These are phyloP conservation scores for Meloidogyne hapla DNA, from an alignment of 1,140 invertebrate genomes.

Conservation along the genomic window DNA sequence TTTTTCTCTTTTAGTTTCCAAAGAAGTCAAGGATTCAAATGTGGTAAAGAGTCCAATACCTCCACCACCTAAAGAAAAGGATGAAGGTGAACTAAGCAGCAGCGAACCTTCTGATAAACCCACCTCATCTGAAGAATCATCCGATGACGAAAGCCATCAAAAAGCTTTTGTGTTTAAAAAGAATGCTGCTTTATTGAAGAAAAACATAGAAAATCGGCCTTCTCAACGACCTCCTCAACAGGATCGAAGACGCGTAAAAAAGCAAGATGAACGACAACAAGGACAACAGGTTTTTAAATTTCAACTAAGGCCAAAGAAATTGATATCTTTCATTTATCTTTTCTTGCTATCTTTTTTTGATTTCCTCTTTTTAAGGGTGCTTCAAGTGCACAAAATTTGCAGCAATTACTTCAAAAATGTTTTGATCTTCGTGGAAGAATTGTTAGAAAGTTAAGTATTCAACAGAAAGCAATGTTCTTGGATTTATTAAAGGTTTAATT, in stretches of 20 bases:
- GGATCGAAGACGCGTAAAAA: not conserved
- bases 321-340: too few species aligned
- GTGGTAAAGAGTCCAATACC: not conserved
- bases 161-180: not conserved
- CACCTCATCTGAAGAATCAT: conserved; percentile 8
- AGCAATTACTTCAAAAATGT: conserved; percentile 17
- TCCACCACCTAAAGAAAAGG: conserved; percentile 9
- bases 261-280: not conserved
- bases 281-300: conserved; percentile 1
- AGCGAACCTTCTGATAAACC: conserved; percentile 21
- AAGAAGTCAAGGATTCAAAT: not conserved
- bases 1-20: not conserved
- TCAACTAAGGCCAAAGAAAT: not conserved
- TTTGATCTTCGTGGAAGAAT: conserved; percentile 25
- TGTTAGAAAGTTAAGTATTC: conserved; percentile 23
- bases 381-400: conserved; percentile 22
- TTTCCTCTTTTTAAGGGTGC: not conserved
- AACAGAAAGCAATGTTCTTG: conserved; percentile 29
- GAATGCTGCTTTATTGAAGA: conserved; percentile 1
- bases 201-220: not conserved
- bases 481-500: conserved; percentile 13
- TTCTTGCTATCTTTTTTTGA: too few species aligned
- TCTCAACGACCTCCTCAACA: not conserved
- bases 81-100: conserved; percentile 27
- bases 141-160: not conserved